Evolutionary conservation across 1,140 invertebrate genomes (phyloP).

Genomic region (Panagrolaimus sp.): DNA sequence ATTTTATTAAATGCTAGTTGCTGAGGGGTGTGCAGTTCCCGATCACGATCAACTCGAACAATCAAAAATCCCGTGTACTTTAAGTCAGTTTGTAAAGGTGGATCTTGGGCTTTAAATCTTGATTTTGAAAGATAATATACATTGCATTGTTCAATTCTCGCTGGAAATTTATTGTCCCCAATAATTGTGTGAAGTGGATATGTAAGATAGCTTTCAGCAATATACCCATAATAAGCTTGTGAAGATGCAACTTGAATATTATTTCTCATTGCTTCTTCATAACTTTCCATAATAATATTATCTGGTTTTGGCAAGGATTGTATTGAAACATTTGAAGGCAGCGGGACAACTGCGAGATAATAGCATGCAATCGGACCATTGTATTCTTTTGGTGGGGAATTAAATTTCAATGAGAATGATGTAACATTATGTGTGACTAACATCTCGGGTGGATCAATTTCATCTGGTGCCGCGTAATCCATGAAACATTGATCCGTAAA

Average conservation of each 20-base stretch:
- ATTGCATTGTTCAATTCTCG: constrained; percentile 47
- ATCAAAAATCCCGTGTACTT: constrained; percentile 58
- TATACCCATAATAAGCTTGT: constrained; percentile 52
- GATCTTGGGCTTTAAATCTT: constrained; percentile 48
- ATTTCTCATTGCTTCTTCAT: constrained; percentile 47
- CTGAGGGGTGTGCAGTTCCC: not conserved
- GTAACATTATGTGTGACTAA: constrained; percentile 35
- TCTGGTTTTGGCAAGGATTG: constrained; percentile 38
- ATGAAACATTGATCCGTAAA: constrained; percentile 50
- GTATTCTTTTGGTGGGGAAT: constrained; percentile 38
- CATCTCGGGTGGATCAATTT: constrained; percentile 39
- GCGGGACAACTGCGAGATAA: constrained; percentile 53
- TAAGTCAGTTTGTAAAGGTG: constrained; percentile 42
- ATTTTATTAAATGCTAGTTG: not conserved
- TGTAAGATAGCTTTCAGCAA: constrained; percentile 51
- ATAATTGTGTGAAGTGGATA: constrained; percentile 47
- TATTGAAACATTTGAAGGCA: constrained; percentile 48
- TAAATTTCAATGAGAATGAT: constrained; percentile 47
- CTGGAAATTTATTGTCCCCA: constrained; percentile 39
- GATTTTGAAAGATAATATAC: constrained; percentile 43
- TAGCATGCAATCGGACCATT: constrained; percentile 57
- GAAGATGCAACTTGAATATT: constrained; percentile 34
- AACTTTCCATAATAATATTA: constrained; percentile 48
- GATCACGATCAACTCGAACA: constrained; percentile 53
- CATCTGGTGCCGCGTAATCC: constrained; percentile 53